Conservation (phyloP, 2,797 vertebrate genomes). For the Acanthiza pusilla region DNA sequence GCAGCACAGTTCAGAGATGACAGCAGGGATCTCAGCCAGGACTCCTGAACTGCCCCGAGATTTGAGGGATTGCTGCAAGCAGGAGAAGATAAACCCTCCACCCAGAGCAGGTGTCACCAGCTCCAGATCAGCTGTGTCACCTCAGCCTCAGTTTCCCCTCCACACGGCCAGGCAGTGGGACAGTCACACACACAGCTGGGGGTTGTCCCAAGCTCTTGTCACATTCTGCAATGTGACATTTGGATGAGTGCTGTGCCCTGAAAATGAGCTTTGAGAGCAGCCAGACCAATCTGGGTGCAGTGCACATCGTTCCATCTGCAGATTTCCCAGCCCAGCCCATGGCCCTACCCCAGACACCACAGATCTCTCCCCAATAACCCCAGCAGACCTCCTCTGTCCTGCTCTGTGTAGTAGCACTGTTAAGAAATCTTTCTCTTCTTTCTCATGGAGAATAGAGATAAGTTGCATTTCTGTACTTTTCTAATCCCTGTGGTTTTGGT, state of each 20-base stretch:
- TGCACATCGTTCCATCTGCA: neutral
- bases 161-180: neutral
- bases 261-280: neutral
- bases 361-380: rapidly evolving
- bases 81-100: neutral
- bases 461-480: too few relatives aligned
- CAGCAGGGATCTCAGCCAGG: neutral
- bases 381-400: neutral
- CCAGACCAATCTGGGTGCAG: neutral
- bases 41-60: neutral
- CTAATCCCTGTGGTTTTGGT: too few relatives aligned
- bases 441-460: too few relatives aligned
- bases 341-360: neutral
- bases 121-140: neutral
- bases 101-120: neutral
- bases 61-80: neutral
- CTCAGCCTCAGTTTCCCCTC: neutral
- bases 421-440: too few relatives aligned
- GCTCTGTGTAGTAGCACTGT: too few relatives aligned
- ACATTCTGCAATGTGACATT: rapidly evolving
- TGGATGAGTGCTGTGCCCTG: neutral
- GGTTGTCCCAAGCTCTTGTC: neutral
- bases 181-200: neutral
- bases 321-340: neutral
- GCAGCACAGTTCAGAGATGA: neutral